Percentiles rank a stretch among this genome's conserved stretches.
Evolutionary conservation across 1,140 invertebrate genomes (phyloP).

Genomic region (Chymomyza costata): DNA sequence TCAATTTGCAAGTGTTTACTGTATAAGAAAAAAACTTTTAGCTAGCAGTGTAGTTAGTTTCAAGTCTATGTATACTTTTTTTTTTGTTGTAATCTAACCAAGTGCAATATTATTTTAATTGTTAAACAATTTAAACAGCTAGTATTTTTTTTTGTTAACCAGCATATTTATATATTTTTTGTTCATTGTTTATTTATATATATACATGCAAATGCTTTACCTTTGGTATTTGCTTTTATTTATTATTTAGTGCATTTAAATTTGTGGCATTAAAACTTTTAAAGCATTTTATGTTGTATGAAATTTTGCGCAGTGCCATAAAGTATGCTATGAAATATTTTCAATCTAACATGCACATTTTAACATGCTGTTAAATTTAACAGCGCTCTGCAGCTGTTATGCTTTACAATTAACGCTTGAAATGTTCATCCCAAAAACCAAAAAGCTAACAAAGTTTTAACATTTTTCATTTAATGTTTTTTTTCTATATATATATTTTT

Average conservation of each 20-base stretch:
- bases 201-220: conserved; percentile 63
- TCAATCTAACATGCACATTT: conserved; percentile 64
- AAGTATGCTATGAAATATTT: conserved; percentile 74
- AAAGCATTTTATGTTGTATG: too few relatives aligned
- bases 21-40: too few relatives aligned
- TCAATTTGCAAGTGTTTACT: too few relatives aligned
- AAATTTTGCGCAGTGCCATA: conserved; percentile 47
- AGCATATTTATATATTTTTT: conserved; percentile 6
- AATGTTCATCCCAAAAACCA: too few relatives aligned
- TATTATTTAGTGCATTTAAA: conserved; percentile 21
- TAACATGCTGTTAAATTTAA: conserved; percentile 74
- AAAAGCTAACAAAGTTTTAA: conserved; percentile 4
- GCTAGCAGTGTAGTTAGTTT: too few relatives aligned
- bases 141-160: conserved; percentile 8
- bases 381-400: conserved; percentile 31
- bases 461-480: conserved; percentile 43
- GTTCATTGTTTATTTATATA: conserved; percentile 57
- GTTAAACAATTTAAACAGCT: conserved; percentile 2
- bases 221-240: conserved; percentile 8
- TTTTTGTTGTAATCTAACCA: too few relatives aligned
- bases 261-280: conserved; percentile 8
- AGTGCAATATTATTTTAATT: conserved; percentile 33
- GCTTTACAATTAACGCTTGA: conserved; percentile 12
- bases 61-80: too few relatives aligned
- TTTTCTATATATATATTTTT: conserved; percentile 59